These are phyloP conservation scores for Thymelicus acteon DNA, from an alignment of 2,888 invertebrate genomes.

Conservation along the genomic window DNA sequence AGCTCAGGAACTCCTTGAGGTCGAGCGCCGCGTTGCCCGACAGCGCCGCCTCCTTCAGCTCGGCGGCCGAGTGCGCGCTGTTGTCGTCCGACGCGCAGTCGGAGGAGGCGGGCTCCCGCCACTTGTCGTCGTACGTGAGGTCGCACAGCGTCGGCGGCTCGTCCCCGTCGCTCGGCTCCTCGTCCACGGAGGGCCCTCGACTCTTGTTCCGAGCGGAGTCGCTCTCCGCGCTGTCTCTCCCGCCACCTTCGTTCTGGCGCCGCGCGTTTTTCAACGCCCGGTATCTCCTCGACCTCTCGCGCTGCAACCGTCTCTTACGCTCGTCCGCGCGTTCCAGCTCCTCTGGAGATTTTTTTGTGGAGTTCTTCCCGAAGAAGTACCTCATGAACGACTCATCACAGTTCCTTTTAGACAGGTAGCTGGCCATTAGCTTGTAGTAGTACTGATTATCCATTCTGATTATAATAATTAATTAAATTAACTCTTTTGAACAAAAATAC, in stretches of 20 bases:
- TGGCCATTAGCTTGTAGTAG: conserved; percentile 80
- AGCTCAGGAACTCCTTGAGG: conserved; percentile 72
- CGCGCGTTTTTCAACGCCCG: conserved; percentile 77
- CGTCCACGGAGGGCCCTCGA: conserved; percentile 59
- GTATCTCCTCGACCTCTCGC: conserved; percentile 76
- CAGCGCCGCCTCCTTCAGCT: conserved; percentile 54
- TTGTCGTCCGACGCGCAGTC: conserved; percentile 78
- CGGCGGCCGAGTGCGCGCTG: conserved; percentile 71
- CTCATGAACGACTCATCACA: conserved; percentile 82
- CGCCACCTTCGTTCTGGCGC: conserved; percentile 70
- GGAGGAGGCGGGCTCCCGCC: conserved; percentile 66
- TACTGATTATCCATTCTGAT: conserved; percentile 76
- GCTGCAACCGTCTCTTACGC: conserved; percentile 73
- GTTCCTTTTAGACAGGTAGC: conserved; percentile 78
- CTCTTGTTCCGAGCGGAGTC: conserved; percentile 61
- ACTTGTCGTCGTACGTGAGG: conserved; percentile 70
- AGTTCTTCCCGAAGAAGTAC: conserved; percentile 79
- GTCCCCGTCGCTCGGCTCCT: conserved; percentile 73
- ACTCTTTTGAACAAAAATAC: conserved; percentile 41
- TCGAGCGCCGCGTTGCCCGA: conserved; percentile 59
- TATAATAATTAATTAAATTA: conserved; percentile 11
- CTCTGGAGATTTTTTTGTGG: conserved; percentile 75
- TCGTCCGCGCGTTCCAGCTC: conserved; percentile 78
- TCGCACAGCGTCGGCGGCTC: conserved; percentile 78
- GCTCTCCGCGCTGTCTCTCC: conserved; percentile 58